A percentile compares a stretch with the other conserved stretches of the same genome.
phyloP scores from a whole-genome alignment of 2,113 vertebrate species.

The Mohoua ochrocephala region DNA sequence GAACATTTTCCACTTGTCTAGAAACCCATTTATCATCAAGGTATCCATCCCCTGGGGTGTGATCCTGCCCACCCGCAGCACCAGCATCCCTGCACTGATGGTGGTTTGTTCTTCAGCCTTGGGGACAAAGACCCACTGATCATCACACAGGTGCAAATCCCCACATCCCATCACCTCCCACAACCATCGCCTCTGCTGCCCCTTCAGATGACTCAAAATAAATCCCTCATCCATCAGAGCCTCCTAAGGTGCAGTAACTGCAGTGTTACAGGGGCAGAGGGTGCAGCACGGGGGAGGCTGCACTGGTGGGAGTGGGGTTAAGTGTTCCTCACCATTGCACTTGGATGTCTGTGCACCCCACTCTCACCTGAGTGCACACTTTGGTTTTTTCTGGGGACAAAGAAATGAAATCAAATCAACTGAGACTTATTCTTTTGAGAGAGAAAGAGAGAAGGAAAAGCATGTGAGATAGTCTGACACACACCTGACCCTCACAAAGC shows the following conservation, averaged over 20 bases:
- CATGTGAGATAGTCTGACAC: not conserved
- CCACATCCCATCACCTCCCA: not conserved
- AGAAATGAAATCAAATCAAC: not conserved
- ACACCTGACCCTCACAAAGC: not conserved
- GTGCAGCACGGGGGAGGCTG: not conserved
- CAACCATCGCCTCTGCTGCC: accelerated
- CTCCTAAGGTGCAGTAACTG: not conserved
- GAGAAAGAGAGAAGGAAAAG: not conserved
- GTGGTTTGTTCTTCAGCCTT: not conserved
- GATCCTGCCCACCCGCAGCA: not conserved
- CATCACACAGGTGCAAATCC: not conserved
- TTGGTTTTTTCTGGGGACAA: not conserved
- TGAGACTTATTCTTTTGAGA: not conserved
- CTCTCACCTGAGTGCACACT: not conserved
- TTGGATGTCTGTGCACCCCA: not conserved
- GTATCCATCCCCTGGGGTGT: not conserved
- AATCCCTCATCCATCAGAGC: not conserved
- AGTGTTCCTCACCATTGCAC: not conserved
- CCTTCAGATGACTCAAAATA: not conserved
- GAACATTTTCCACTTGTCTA: not conserved
- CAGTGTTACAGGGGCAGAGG: accelerated
- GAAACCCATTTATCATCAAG: not conserved
- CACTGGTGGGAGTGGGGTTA: not conserved
- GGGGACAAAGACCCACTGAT: not conserved
- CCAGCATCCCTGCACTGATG: not conserved